phyloP scores from a whole-genome alignment of 2,797 vertebrate species.

The Rostrhamus sociabilis region DNA sequence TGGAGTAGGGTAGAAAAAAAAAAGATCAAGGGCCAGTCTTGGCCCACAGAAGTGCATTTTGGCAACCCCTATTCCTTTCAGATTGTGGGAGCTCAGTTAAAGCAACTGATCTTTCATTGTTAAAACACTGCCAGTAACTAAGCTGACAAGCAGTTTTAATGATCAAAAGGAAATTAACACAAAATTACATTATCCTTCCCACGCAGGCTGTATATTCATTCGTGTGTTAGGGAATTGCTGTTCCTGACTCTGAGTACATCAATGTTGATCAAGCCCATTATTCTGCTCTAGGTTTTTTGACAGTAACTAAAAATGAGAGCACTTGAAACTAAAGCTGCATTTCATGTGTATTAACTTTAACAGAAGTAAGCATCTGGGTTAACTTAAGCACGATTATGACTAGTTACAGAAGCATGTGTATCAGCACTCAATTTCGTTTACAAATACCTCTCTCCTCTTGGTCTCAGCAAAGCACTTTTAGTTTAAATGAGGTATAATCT shows the following conservation, averaged over 20 bases:
- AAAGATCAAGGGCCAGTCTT: neutral
- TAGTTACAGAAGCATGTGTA: neutral
- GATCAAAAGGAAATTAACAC: conserved; percentile 29
- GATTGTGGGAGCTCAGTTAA: neutral
- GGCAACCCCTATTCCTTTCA: neutral
- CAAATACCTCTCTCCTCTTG: neutral
- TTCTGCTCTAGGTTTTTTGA: neutral
- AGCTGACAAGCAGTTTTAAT: conserved; percentile 9
- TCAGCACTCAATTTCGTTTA: neutral
- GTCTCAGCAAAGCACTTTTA: neutral
- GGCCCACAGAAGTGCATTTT: neutral
- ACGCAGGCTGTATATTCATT: fast-evolving
- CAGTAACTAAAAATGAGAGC: neutral
- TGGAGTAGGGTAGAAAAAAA: neutral
- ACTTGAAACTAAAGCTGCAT: neutral
- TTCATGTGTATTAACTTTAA: neutral
- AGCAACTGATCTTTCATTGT: neutral
- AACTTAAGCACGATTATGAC: neutral
- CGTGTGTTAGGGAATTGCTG: neutral
- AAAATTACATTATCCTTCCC: neutral
- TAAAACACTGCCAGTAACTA: neutral
- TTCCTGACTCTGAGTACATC: neutral
- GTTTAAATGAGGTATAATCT: neutral
- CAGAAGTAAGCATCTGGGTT: neutral
- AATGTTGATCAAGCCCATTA: neutral